Conservation (phyloP, 2,797 vertebrate genomes). For the Artibeus jamaicensis region DNA sequence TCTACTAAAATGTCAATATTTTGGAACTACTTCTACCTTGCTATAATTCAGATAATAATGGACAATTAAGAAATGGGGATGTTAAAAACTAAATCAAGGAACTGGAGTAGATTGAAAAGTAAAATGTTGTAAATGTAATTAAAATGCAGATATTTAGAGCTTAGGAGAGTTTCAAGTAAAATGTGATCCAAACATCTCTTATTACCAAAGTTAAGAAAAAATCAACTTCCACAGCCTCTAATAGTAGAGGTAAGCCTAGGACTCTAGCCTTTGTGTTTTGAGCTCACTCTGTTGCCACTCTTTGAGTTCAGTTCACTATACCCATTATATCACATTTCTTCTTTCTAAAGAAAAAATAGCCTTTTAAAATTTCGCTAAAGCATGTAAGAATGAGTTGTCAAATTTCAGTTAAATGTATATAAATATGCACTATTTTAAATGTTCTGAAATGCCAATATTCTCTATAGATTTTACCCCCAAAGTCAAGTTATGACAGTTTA, state of each 20-base stretch:
- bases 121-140: neutral
- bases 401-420: neutral
- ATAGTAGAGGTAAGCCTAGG: neutral
- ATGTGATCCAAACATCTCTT: neutral
- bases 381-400: slow-evolving; percentile 23
- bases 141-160: slow-evolving; percentile 2
- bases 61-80: neutral
- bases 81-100: neutral
- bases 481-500: neutral
- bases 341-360: neutral
- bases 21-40: neutral
- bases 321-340: neutral
- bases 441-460: neutral
- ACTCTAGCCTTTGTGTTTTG: neutral
- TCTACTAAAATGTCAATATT: neutral
- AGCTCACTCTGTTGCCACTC: neutral
- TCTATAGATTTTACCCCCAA: neutral
- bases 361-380: neutral
- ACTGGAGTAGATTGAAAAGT: neutral
- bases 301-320: neutral
- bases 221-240: neutral
- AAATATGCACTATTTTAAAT: slow-evolving; percentile 37
- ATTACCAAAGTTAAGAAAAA: slow-evolving; percentile 1
- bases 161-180: slow-evolving; percentile 18
- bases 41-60: neutral